Evolutionary conservation across 2,888 invertebrate genomes (phyloP).

Genomic region (Nemotelus pantherinus): DNA sequence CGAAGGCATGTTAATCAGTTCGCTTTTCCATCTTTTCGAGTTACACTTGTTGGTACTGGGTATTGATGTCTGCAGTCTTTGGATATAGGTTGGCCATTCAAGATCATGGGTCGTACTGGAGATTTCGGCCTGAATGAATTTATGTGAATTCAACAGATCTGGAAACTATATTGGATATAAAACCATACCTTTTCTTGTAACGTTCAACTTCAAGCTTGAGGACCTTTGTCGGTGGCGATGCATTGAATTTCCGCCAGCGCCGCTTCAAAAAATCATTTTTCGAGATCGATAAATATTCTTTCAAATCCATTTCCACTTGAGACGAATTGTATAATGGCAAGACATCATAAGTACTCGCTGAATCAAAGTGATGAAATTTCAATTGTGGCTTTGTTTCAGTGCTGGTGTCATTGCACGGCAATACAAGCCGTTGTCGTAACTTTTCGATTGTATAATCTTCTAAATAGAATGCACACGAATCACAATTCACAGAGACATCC

Average conservation of each 20-base stretch:
- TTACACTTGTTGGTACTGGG: not conserved
- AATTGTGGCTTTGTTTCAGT: not conserved
- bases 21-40: not conserved
- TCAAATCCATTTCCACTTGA: not conserved
- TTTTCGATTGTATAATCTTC: not conserved
- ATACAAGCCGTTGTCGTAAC: not conserved
- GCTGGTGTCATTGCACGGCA: not conserved
- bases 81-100: not conserved
- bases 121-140: not conserved
- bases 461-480: not conserved
- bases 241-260: not conserved
- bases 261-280: not conserved
- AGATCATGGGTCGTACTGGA: not conserved
- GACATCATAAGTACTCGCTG: conserved; percentile 6
- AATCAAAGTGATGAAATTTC: not conserved
- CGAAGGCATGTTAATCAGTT: too few relatives aligned
- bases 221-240: not conserved
- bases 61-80: not conserved
- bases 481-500: not conserved
- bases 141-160: not conserved
- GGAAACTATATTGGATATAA: not conserved
- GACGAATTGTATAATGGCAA: not conserved
- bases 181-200: not conserved
- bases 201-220: not conserved
- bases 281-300: not conserved